phyloP scores from a whole-genome alignment of 1,140 invertebrate species.

The Diprion similis region DNA sequence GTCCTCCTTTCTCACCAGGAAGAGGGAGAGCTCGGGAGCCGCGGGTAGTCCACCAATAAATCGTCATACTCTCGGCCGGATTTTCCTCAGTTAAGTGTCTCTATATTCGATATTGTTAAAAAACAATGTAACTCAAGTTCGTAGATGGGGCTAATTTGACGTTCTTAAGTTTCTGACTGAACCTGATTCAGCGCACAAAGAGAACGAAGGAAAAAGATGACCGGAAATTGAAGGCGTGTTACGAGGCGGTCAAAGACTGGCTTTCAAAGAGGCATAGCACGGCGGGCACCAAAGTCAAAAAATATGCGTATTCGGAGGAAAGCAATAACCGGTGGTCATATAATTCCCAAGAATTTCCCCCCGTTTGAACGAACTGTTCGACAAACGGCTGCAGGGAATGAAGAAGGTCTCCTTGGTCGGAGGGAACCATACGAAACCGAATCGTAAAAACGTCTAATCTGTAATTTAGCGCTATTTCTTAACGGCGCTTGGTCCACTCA shows the following conservation, averaged over 20 bases:
- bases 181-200: too few species aligned
- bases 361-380: too few species aligned
- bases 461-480: conserved; percentile 40
- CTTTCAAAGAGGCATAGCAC: too few species aligned
- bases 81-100: neutral
- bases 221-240: too few species aligned
- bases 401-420: conserved; percentile 16
- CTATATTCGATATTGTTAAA: too few species aligned
- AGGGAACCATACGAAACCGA: conserved; percentile 23
- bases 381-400: conserved; percentile 11
- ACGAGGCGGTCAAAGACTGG: too few species aligned
- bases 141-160: too few species aligned
- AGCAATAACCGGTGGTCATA: conserved; percentile 27
- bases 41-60: neutral
- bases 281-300: neutral
- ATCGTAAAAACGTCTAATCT: conserved; percentile 48
- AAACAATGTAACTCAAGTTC: too few species aligned
- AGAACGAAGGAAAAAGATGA: too few species aligned
- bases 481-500: conserved; percentile 31
- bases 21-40: neutral
- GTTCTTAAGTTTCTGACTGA: too few species aligned
- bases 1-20: neutral
- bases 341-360: conserved; percentile 38
- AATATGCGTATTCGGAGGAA: conserved; percentile 27
- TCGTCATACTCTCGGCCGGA: neutral